These are phyloP conservation scores for Urocynchramus pylzowi DNA, from an alignment of 2,113 vertebrate genomes.

Conservation along the genomic window DNA sequence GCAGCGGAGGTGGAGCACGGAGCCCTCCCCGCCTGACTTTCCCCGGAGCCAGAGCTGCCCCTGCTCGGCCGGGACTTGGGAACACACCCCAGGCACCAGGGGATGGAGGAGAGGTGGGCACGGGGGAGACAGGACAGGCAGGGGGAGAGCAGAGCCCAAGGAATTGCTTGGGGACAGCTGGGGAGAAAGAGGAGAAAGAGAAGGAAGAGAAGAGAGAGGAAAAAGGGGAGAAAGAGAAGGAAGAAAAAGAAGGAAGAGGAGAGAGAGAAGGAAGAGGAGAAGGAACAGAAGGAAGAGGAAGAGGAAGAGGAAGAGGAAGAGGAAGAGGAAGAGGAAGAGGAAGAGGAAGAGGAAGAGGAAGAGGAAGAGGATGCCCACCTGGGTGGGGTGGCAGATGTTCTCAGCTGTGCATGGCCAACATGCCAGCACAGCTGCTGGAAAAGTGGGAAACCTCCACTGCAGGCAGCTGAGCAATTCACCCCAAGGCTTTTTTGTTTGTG, in stretches of 20 bases:
- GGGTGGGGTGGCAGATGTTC: background rate
- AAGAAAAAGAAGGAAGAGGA: no score
- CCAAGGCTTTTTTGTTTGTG: background rate
- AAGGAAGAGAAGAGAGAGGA: background rate
- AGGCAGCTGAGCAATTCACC: accelerated
- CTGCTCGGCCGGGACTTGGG: background rate
- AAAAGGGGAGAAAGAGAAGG: background rate
- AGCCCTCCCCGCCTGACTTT: background rate
- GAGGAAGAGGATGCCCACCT: background rate
- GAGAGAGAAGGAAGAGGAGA: background rate
- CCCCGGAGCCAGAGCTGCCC: background rate
- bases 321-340: background rate
- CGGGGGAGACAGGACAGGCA: background rate
- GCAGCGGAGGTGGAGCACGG: background rate
- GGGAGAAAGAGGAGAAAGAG: background rate
- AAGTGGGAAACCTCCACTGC: background rate
- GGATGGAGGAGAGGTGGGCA: background rate
- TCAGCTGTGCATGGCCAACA: background rate
- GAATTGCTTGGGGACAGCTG: background rate
- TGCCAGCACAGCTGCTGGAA: background rate
- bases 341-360: background rate
- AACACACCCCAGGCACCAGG: background rate
- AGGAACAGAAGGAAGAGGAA: background rate
- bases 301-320: background rate
- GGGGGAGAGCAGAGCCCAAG: background rate